These are phyloP conservation scores for Tringa solitaria DNA, from an alignment of 2,113 vertebrate genomes.

Conservation along the genomic window DNA sequence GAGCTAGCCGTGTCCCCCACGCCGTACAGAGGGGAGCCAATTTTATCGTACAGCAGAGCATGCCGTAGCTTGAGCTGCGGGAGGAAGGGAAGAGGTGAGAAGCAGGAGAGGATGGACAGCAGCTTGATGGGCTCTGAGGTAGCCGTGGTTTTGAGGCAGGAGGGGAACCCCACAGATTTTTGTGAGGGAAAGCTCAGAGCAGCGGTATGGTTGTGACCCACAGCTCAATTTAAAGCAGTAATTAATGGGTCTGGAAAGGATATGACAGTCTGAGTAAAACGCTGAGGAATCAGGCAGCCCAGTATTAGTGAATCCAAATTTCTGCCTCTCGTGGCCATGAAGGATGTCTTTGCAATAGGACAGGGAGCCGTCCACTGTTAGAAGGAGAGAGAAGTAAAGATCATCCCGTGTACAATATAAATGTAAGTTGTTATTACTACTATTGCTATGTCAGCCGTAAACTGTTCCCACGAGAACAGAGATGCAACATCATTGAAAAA, in stretches of 20 bases:
- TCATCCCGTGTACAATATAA: slow-evolving; percentile 49
- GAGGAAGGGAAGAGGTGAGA: background rate
- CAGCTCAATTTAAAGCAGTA: background rate
- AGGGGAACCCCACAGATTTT: background rate
- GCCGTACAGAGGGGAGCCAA: background rate
- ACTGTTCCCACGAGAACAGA: slow-evolving; percentile 63
- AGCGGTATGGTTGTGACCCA: background rate
- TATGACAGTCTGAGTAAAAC: background rate
- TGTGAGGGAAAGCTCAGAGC: background rate
- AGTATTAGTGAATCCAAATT: background rate
- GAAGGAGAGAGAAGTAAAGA: slow-evolving; percentile 60
- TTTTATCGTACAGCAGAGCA: slow-evolving; percentile 15
- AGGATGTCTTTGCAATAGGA: slow-evolving; percentile 33
- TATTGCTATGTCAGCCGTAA: slow-evolving; percentile 66
- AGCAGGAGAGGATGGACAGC: background rate
- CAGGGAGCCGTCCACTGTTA: slow-evolving; percentile 29
- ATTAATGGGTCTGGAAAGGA: background rate
- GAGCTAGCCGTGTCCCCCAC: background rate
- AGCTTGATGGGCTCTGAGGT: background rate
- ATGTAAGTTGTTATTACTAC: slow-evolving; percentile 67
- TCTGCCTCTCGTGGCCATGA: background rate
- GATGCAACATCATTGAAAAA: slow-evolving; percentile 47
- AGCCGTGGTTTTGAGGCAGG: background rate
- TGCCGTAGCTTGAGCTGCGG: background rate
- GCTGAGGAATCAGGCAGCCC: background rate